A percentile compares a stretch with the other conserved stretches of the same genome.
Evolutionary conservation across 2,113 vertebrate species (phyloP).

Genomic region (Pollimyrus isidori): DNA sequence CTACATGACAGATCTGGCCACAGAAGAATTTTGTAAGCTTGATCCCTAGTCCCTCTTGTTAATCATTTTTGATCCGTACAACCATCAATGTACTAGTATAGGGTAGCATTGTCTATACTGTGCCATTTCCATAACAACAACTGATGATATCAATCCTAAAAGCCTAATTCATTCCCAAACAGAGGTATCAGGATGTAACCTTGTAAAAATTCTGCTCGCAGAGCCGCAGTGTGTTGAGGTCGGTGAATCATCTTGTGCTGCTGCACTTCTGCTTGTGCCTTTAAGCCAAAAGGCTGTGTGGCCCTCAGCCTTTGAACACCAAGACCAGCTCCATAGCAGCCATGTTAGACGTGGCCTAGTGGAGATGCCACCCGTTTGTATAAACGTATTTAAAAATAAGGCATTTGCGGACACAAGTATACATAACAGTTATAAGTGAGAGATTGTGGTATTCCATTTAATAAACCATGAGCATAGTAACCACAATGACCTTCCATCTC

Average conservation of each 20-base stretch:
- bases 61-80: background rate
- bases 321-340: background rate
- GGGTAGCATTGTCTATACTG: background rate
- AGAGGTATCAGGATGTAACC: background rate
- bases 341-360: background rate
- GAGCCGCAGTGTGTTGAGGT: background rate
- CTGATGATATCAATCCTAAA: background rate
- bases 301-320: background rate
- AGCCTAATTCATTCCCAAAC: background rate
- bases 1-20: background rate
- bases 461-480: background rate
- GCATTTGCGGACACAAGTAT: background rate
- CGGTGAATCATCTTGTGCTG: background rate
- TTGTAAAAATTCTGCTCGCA: background rate
- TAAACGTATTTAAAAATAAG: background rate
- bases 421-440: background rate
- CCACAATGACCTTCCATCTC: background rate
- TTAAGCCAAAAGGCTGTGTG: background rate
- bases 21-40: background rate
- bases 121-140: background rate
- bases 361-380: background rate
- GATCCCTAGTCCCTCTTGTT: background rate
- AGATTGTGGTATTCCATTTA: background rate
- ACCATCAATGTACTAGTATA: background rate
- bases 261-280: background rate